Conservation (phyloP, 1,140 invertebrate genomes). For the Drosophila ficusphila region DNA sequence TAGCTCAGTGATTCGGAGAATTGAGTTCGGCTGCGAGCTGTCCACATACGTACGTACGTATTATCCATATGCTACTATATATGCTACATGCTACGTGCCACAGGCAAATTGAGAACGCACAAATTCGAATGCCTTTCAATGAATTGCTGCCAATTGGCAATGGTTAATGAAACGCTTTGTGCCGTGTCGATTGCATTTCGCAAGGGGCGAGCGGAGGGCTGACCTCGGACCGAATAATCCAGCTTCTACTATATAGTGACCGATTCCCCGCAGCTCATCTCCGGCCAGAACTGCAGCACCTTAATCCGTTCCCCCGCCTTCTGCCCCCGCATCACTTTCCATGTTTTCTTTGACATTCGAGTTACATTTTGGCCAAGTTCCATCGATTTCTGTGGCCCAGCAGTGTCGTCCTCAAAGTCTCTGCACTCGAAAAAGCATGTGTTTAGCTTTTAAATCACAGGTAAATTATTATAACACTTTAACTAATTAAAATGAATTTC, state of each 20-base stretch:
- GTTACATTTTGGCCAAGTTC: conserved; percentile 69
- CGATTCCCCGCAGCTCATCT: conserved; percentile 37
- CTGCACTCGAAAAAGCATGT: conserved; percentile 8
- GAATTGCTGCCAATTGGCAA: conserved; percentile 81
- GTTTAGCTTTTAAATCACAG: no score
- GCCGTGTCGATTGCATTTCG: conserved; percentile 70
- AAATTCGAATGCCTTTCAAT: conserved; percentile 71
- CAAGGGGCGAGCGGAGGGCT: neutral
- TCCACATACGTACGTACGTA: conserved; percentile 6
- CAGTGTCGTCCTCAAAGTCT: neutral
- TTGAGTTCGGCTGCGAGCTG: conserved; percentile 56
- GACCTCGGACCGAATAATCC: conserved; percentile 30
- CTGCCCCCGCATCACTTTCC: conserved; percentile 66
- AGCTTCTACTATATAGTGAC: conserved; percentile 21
- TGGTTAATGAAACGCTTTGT: conserved; percentile 83
- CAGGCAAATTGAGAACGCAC: conserved; percentile 39
- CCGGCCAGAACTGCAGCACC: conserved; percentile 44
- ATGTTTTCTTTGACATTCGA: conserved; percentile 78
- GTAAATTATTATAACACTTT: no score
- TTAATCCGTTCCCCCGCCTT: conserved; percentile 54
- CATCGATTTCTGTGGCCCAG: conserved; percentile 37
- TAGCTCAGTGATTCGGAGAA: conserved; percentile 80
- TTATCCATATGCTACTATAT: conserved; percentile 47
- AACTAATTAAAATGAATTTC: no score
- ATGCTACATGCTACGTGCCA: conserved; percentile 39